Conservation (phyloP, 2,797 vertebrate genomes). For the Myotis myotis region DNA sequence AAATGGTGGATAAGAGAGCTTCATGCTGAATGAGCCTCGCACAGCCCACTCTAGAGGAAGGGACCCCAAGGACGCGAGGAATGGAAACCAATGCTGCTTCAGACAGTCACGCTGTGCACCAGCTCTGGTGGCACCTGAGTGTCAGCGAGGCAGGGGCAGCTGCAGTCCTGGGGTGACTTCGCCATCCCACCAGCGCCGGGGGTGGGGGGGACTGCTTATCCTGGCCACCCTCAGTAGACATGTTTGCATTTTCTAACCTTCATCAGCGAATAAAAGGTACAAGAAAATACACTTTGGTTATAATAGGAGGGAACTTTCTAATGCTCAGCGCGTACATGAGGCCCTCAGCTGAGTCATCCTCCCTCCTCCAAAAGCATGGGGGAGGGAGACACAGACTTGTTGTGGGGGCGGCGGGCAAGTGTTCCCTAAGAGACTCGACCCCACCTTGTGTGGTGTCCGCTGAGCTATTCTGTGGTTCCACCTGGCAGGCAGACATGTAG, state of each 20-base stretch:
- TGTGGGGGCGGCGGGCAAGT: too few species aligned
- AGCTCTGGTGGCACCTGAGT: rapidly evolving
- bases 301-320: not conserved
- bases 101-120: rapidly evolving
- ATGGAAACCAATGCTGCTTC: rapidly evolving
- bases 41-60: not conserved
- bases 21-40: not conserved
- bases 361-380: not conserved
- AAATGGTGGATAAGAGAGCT: slow-evolving; percentile 29
- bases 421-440: not conserved
- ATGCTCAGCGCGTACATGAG: too few species aligned
- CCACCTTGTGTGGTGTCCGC: not conserved
- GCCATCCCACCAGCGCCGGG: not conserved
- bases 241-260: not conserved
- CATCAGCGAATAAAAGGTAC: not conserved
- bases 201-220: rapidly evolving
- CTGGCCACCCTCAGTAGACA: rapidly evolving
- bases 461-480: not conserved
- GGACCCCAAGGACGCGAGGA: not conserved
- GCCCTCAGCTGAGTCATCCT: too few species aligned
- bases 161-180: rapidly evolving
- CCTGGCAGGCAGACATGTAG: not conserved
- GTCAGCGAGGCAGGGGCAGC: rapidly evolving
- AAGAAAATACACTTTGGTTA: not conserved
- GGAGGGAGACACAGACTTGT: not conserved